Conservation (phyloP, 1,140 invertebrate species). For the Pachypsylla venusta region DNA sequence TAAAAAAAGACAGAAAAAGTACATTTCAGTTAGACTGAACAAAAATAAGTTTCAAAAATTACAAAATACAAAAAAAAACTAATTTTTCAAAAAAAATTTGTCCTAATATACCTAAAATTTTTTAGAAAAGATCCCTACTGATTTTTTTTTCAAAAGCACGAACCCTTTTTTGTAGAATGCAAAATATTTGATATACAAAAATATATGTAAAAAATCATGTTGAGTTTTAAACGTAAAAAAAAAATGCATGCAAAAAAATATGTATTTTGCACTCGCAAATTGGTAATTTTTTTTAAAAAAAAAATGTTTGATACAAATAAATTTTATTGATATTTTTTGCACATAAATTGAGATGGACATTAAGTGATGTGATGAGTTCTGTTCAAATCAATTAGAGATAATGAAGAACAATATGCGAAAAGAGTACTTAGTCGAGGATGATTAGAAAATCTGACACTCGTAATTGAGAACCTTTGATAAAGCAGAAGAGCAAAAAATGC, state of each 20-base stretch:
- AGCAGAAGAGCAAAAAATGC: no score
- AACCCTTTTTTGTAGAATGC: neutral
- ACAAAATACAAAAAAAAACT: neutral
- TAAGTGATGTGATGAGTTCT: no score
- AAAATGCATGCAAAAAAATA: neutral
- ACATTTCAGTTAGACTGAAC: neutral
- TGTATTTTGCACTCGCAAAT: conserved; percentile 7
- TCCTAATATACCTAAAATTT: neutral
- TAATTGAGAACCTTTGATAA: no score
- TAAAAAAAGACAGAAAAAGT: conserved; percentile 13
- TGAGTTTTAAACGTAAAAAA: no score
- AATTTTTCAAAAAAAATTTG: conserved; percentile 5
- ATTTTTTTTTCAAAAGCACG: conserved; percentile 3
- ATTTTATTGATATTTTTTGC: neutral
- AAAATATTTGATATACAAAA: neutral
- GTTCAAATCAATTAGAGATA: no score
- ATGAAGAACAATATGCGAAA: no score
- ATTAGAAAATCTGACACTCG: no score
- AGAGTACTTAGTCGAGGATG: no score
- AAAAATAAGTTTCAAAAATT: neutral
- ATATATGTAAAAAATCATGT: neutral
- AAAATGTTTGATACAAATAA: neutral
- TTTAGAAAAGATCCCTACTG: no score
- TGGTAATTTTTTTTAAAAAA: neutral
- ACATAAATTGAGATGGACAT: no score